Percentiles rank a stretch among this genome's conserved stretches.
These are phyloP conservation scores for Chrysolina haemoptera DNA, from an alignment of 2,888 invertebrate species.

Conservation along the genomic window DNA sequence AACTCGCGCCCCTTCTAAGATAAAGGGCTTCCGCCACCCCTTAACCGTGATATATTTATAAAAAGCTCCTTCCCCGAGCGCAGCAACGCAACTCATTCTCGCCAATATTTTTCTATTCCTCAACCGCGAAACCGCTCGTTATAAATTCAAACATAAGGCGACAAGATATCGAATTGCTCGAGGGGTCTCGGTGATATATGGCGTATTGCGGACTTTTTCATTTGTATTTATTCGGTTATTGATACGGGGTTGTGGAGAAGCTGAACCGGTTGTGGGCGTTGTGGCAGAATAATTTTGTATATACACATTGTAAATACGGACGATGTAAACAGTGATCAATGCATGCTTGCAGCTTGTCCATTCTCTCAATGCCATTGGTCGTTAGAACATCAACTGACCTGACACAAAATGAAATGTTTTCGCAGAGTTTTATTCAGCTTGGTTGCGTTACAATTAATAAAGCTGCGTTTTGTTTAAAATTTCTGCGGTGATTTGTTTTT, in stretches of 20 bases:
- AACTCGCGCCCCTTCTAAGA: constrained; percentile 20
- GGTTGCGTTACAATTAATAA: no score
- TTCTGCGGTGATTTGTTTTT: no score
- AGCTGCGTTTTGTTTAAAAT: no score
- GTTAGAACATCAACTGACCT: no score
- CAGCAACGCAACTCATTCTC: constrained; percentile 18
- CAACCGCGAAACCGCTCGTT: constrained; percentile 2
- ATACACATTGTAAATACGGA: no score
- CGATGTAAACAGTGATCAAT: no score
- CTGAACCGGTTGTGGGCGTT: no score
- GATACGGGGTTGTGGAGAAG: background rate
- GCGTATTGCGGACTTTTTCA: background rate
- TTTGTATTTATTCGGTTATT: background rate
- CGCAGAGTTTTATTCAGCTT: no score
- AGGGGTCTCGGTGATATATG: background rate
- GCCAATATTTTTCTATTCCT: constrained; percentile 18
- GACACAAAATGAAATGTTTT: no score
- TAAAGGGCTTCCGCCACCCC: constrained; percentile 21
- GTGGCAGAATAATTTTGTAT: no score
- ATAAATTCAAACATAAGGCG: constrained; percentile 5
- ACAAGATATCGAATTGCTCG: constrained; percentile 10
- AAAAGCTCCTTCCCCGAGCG: constrained; percentile 9
- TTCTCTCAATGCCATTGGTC: no score
- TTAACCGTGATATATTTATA: constrained; percentile 22
- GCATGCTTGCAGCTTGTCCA: no score